These are phyloP conservation scores for Trididemnum miniatum DNA, from an alignment of 23 tunicate species.

Conservation along the genomic window DNA sequence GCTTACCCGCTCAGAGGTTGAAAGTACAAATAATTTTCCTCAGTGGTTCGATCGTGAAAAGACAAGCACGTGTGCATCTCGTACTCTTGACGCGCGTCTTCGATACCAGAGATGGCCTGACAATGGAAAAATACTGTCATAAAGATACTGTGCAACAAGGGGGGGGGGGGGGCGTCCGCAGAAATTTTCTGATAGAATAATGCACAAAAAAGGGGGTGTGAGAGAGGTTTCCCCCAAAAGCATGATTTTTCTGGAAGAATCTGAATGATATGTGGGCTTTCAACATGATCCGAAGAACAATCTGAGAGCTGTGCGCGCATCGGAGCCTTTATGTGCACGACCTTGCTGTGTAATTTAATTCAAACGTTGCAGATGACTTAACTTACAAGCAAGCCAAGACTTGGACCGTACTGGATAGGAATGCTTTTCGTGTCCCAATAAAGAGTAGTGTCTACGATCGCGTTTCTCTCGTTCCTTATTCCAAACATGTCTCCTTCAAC, in stretches of 20 bases:
- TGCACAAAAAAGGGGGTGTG: no score
- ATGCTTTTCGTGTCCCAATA: conserved; percentile 64
- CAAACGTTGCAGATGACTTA: no score
- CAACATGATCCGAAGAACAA: no score
- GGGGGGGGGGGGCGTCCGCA: no score
- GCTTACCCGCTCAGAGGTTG: conserved; percentile 70
- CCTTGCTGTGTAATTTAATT: no score
- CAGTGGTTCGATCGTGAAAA: conserved; percentile 64
- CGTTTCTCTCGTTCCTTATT: conserved; percentile 27
- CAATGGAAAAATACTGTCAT: not conserved
- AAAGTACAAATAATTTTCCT: conserved; percentile 48
- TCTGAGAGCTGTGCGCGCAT: no score
- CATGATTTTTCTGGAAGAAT: no score
- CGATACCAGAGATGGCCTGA: conserved; percentile 72
- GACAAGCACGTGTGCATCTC: conserved; percentile 85
- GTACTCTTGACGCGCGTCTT: conserved; percentile 81
- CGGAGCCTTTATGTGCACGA: no score
- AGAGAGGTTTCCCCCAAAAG: no score
- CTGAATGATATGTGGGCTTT: no score
- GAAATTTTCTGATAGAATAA: no score
- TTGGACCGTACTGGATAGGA: conserved; percentile 36
- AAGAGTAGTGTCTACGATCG: conserved; percentile 26
- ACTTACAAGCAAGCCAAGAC: conserved; percentile 37
- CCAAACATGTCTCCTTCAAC: conserved; percentile 58
- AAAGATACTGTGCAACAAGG: no score